Evolutionary conservation across 2,888 invertebrate species (phyloP).

Genomic region (Drosophila mercatorum): DNA sequence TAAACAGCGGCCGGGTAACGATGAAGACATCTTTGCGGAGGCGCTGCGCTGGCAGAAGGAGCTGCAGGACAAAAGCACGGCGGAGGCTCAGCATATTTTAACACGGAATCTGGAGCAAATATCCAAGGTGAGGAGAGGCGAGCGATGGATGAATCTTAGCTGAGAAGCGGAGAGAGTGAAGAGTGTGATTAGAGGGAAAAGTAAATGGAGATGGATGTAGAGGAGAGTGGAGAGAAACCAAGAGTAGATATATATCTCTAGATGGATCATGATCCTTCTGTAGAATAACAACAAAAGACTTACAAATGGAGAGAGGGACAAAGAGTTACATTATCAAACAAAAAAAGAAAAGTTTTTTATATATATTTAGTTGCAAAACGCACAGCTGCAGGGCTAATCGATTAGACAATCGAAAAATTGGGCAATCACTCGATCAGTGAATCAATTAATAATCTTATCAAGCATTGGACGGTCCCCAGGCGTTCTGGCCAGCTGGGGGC

Average conservation of each 20-base stretch:
- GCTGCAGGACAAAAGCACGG: slow-evolving; percentile 89
- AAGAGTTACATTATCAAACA: no score
- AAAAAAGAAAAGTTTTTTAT: background rate
- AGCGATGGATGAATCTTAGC: background rate
- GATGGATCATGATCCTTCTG: no score
- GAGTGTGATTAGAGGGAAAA: background rate
- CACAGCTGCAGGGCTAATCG: background rate
- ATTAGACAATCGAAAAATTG: slow-evolving; percentile 4
- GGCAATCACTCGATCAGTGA: background rate
- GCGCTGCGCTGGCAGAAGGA: slow-evolving; percentile 89
- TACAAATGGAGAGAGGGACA: background rate
- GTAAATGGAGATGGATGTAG: no score
- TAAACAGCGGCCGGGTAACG: slow-evolving; percentile 85
- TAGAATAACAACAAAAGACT: no score
- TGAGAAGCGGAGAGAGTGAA: background rate
- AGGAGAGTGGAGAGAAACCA: no score
- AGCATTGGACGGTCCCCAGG: background rate
- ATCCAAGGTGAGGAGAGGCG: slow-evolving; percentile 87
- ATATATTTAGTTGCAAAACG: background rate
- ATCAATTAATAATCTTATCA: slow-evolving; percentile 39
- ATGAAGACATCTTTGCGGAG: slow-evolving; percentile 88
- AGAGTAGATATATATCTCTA: no score
- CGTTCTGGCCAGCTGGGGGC: slow-evolving; percentile 10
- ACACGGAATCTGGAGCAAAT: slow-evolving; percentile 92
- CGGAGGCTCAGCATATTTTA: slow-evolving; percentile 90